Evolutionary conservation across 2,797 vertebrate species (phyloP).

Genomic region (Cossypha niveicapilla): DNA sequence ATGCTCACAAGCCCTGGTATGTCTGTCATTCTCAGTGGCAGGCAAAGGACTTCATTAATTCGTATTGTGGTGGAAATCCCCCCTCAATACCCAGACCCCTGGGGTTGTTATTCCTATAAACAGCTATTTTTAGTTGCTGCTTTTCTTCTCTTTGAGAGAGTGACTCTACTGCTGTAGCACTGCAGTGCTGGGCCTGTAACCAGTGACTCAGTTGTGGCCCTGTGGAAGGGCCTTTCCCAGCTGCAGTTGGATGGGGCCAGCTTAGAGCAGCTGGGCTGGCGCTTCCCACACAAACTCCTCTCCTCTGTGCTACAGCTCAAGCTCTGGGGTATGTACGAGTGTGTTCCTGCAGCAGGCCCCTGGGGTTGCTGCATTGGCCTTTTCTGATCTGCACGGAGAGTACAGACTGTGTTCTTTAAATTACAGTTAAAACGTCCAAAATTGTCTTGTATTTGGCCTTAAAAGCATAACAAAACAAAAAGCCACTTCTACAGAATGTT

Average conservation of each 20-base stretch:
- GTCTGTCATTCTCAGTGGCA: neutral
- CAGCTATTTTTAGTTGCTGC: neutral
- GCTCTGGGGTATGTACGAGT: neutral
- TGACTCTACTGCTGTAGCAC: neutral
- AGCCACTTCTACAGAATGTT: neutral
- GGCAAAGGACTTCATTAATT: neutral
- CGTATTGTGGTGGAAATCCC: accelerated
- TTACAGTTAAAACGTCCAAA: neutral
- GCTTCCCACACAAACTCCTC: neutral
- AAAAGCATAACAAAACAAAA: neutral
- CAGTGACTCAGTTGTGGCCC: neutral
- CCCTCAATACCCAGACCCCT: neutral
- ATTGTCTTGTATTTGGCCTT: neutral
- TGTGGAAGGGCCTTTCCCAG: conserved; percentile 13
- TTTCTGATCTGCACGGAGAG: neutral
- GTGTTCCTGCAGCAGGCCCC: neutral
- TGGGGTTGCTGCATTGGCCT: neutral
- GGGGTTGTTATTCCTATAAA: neutral
- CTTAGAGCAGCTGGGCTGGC: neutral
- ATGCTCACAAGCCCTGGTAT: neutral
- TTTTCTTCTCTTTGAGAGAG: neutral
- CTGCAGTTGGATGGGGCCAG: neutral
- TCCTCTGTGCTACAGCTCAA: neutral
- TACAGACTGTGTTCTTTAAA: neutral
- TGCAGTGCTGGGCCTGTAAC: neutral